Evolutionary conservation across 2,113 vertebrate species (phyloP), one percentile per base, ranked within the genome.

Genomic region (Piprites chloris): DNA sequence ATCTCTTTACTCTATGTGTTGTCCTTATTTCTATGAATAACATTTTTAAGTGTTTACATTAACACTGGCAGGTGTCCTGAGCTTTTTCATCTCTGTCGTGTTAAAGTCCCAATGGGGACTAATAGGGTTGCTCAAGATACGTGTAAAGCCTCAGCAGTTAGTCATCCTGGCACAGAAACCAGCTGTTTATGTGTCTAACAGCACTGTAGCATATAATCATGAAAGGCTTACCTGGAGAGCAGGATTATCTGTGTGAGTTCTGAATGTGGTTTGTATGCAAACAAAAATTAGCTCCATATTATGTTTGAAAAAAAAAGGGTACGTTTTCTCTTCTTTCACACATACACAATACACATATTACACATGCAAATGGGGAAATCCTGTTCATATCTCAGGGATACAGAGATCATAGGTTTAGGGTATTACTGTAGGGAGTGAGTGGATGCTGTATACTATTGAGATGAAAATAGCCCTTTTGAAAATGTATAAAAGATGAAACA

Each of bases 301-400:
- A 52, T 37, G 13, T 62, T 62, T 80, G 4, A 80, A 80, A 19
- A 27, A 37, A 71, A 65, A 44, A 1, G 1, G 30, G 1, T 6
- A 2, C 61, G 7, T 56, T 85, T 86, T 81, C 19, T 87, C 1
- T 76, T 87, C 22, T 84, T 23, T 81, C 26, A 72, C 13, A 21
- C 0, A 0, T 59, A 53, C 4, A 52, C 9, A 42, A 50, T 46
- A 20, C 2, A 21, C 4, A 10, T n/a, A 79, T 49, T 75, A 42
- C 14, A 74, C 20, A 50, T n/a, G 26, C 21, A 63, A 86, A 88
- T 32, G 47, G 15, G 1, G 2, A 83, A 77, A 83, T 86, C n/a
- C n/a, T 59, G 9, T 33, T 79, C 15, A 10, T 50, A 63, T 55
- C 22, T 89, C 50, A 77, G 14, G 6, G 21, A 19, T 58, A 33